These are phyloP conservation scores for Drosophila chauvacae DNA, from an alignment of 1,140 invertebrate species.

Conservation along the genomic window DNA sequence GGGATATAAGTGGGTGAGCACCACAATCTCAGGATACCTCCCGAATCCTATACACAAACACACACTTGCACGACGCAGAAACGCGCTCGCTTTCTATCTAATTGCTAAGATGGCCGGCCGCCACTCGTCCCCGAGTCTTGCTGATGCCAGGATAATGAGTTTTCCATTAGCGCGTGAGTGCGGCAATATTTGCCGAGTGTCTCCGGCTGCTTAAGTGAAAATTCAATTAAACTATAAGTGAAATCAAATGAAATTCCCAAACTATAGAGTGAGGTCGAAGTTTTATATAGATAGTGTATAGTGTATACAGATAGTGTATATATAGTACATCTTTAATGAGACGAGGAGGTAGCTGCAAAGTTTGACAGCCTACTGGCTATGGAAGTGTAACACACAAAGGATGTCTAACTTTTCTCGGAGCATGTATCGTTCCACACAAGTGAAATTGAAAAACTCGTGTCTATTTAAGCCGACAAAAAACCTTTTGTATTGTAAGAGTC, in stretches of 20 bases:
- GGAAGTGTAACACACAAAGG: conserved; percentile 37
- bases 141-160: conserved; percentile 63
- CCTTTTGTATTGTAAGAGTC: background rate
- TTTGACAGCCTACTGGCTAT: conserved; percentile 18
- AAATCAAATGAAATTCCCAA: conserved; percentile 53
- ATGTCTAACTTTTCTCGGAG: conserved; percentile 25
- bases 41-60: background rate
- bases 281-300: background rate
- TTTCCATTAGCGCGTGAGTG: conserved; percentile 76
- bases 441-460: conserved; percentile 14
- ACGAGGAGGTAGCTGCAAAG: background rate
- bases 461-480: conserved; percentile 3
- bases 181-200: conserved; percentile 61
- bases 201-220: conserved; percentile 61
- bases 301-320: too few species aligned
- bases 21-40: conserved; percentile 12
- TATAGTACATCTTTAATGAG: conserved; percentile 17
- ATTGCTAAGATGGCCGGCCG: conserved; percentile 46
- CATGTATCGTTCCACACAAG: background rate
- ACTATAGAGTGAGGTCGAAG: background rate
- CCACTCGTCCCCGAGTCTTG: conserved; percentile 11
- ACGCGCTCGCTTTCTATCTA: conserved; percentile 37
- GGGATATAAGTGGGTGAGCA: conserved; percentile 18
- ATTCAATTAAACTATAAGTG: conserved; percentile 65
- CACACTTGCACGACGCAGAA: conserved; percentile 9